phyloP scores from a whole-genome alignment of 2,113 vertebrate species.

The Indicator maculatus region DNA sequence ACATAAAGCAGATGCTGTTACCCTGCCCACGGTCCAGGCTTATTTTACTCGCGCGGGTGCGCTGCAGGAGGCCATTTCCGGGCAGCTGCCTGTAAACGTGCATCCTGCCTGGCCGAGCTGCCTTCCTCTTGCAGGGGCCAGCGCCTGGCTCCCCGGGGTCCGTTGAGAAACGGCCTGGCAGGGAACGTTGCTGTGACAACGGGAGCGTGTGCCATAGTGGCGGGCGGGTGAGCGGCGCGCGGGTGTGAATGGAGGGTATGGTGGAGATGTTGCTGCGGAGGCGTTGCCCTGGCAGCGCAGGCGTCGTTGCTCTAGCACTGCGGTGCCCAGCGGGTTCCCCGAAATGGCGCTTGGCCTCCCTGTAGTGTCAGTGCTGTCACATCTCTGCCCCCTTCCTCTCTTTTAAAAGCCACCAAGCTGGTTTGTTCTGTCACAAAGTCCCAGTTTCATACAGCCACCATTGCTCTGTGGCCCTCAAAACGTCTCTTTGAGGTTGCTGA shows the following conservation, averaged over 20 bases:
- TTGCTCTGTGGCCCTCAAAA: too few species aligned
- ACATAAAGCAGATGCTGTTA: conserved; percentile 54
- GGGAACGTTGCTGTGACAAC: background rate
- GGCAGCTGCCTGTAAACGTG: rapidly evolving
- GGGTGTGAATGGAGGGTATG: background rate
- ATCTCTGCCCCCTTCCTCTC: rapidly evolving
- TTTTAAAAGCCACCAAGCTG: background rate
- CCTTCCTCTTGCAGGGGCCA: background rate
- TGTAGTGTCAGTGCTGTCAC: rapidly evolving
- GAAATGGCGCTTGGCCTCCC: background rate
- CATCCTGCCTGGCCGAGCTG: background rate
- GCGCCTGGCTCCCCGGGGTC: background rate
- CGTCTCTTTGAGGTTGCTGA: background rate
- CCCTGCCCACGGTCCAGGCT: background rate
- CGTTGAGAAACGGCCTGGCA: too few species aligned
- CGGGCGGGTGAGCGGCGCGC: too few species aligned
- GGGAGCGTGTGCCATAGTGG: background rate
- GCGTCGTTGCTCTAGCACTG: too few species aligned
- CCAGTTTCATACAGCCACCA: rapidly evolving
- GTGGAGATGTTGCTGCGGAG: background rate
- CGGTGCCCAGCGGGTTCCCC: background rate
- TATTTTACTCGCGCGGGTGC: background rate
- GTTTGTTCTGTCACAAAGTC: background rate
- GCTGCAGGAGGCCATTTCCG: background rate
- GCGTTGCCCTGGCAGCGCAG: too few species aligned